These are phyloP conservation scores for Helogale parvula DNA, from an alignment of 2,113 vertebrate species.

Conservation along the genomic window DNA sequence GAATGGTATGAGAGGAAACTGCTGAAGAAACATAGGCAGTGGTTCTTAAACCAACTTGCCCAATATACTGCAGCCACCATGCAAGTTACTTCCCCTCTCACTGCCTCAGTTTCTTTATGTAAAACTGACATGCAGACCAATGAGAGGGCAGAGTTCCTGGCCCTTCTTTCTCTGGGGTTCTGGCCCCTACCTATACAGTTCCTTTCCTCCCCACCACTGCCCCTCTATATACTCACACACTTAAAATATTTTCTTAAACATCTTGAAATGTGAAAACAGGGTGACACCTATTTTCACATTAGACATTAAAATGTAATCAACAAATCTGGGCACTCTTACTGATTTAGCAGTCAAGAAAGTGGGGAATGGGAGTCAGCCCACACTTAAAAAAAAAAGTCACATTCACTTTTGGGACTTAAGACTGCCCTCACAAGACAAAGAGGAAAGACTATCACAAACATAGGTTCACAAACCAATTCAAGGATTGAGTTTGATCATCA, in stretches of 20 bases:
- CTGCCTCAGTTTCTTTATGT: constrained; percentile 2
- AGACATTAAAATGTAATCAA: background rate
- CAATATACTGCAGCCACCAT: background rate
- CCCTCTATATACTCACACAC: constrained; percentile 13
- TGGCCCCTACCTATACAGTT: background rate
- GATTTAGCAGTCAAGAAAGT: constrained; percentile 7
- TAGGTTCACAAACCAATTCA: background rate
- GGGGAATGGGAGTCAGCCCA: background rate
- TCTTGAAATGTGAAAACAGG: constrained; percentile 53
- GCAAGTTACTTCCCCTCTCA: background rate
- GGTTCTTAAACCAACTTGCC: constrained; percentile 17
- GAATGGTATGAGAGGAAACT: background rate
- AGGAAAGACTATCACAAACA: constrained; percentile 42
- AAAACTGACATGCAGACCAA: constrained; percentile 20
- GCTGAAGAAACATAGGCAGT: constrained; percentile 29
- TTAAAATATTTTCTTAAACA: constrained; percentile 25
- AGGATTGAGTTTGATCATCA: constrained; percentile 26
- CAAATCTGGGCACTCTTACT: constrained; percentile 4
- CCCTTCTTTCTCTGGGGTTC: constrained; percentile 11
- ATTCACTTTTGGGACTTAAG: background rate
- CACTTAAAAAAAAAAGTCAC: constrained; percentile 27
- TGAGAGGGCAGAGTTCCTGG: background rate
- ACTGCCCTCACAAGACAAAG: background rate
- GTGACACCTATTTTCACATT: background rate
- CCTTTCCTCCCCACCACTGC: background rate